Conservation (phyloP, 2,113 vertebrate species). For the Caloenas nicobarica region DNA sequence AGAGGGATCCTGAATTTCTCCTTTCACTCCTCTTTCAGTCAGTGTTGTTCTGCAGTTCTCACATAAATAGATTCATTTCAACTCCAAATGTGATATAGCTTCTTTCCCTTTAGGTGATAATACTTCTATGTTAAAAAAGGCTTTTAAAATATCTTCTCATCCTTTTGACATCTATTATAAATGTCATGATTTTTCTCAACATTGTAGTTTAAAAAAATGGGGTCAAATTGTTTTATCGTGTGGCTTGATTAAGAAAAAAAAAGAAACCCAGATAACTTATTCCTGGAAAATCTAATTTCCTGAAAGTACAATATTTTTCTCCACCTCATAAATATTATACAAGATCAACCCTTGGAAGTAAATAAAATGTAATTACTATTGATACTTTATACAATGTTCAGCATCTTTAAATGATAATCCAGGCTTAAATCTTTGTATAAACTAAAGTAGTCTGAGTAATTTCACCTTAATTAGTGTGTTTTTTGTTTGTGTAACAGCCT, state of each 20-base stretch:
- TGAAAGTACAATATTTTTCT: constrained; percentile 28
- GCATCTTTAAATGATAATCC: constrained; percentile 37
- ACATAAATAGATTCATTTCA: not conserved
- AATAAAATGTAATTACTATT: constrained; percentile 69
- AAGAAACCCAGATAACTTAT: not conserved
- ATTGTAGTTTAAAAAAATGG: not conserved
- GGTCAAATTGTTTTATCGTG: not conserved
- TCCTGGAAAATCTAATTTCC: constrained; percentile 24
- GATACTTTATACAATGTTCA: constrained; percentile 44
- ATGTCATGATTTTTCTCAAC: not conserved
- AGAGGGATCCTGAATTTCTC: not conserved
- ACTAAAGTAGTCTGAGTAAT: constrained; percentile 25
- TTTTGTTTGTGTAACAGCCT: constrained; percentile 39
- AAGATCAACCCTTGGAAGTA: constrained; percentile 40
- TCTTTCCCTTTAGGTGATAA: not conserved
- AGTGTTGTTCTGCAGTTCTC: not conserved
- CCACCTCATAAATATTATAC: constrained; percentile 35
- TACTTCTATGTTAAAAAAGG: not conserved
- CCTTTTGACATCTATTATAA: not conserved
- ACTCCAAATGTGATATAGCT: not conserved
- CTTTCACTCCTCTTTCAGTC: not conserved
- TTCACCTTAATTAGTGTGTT: constrained; percentile 32
- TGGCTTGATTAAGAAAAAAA: not conserved
- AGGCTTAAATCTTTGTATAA: constrained; percentile 51
- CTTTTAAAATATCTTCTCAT: not conserved